A percentile compares a stretch with the other conserved stretches of the same genome.
Conservation (phyloP, 1,140 invertebrate genomes). For the Streblospio benedicti region DNA sequence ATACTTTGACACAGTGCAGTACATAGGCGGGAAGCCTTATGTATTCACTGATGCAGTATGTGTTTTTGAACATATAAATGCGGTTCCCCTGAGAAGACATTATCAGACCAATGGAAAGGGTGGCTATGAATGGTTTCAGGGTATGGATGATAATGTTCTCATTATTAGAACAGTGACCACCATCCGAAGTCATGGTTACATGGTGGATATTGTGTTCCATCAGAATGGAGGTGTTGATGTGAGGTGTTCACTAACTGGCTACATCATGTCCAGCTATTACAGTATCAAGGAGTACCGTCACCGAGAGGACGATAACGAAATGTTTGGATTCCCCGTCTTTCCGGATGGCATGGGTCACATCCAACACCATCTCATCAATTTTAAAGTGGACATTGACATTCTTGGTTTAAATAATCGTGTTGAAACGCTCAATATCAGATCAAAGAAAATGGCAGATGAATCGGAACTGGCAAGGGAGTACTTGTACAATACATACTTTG, state of each 20-base stretch:
- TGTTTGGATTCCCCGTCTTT: conserved; percentile 28
- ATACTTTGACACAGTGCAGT: conserved; percentile 26
- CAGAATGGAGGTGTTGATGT: conserved; percentile 37
- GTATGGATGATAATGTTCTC: conserved; percentile 26
- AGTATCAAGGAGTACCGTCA: too few relatives aligned
- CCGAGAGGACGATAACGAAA: neutral
- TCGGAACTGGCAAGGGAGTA: too few relatives aligned
- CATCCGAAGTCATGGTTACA: conserved; percentile 41
- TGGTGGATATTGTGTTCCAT: conserved; percentile 41
- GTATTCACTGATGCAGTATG: conserved; percentile 35
- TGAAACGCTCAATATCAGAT: neutral
- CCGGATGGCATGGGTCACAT: conserved; percentile 29
- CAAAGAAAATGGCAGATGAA: too few relatives aligned
- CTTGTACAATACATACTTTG: too few relatives aligned
- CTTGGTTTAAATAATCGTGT: neutral
- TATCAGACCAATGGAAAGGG: neutral
- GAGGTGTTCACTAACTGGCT: conserved; percentile 36
- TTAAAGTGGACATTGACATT: conserved; percentile 33
- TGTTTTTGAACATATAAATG: conserved; percentile 37
- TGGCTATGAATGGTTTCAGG: conserved; percentile 14
- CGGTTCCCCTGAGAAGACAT: conserved; percentile 22
- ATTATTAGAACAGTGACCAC: conserved; percentile 34
- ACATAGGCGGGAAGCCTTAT: conserved; percentile 3
- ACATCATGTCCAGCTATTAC: conserved; percentile 11
- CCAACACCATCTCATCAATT: conserved; percentile 39